Conservation (phyloP, 23 tunicate species). For the Pegea sp. region DNA sequence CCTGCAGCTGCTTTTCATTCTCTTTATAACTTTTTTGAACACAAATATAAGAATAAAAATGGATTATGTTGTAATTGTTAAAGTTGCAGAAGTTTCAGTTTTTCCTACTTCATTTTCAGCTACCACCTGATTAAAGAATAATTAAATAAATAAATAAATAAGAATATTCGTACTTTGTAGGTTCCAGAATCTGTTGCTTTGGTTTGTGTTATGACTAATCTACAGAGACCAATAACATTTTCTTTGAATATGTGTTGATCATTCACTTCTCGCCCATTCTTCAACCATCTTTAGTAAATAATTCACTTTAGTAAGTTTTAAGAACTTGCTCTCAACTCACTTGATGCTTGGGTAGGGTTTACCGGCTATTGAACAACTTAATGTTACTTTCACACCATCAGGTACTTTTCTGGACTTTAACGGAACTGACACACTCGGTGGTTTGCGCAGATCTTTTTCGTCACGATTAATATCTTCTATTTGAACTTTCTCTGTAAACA, state of each 20-base stretch:
- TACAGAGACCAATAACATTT: constrained; percentile 83
- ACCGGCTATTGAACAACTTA: constrained; percentile 82
- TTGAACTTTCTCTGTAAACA: constrained; percentile 28
- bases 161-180: constrained; percentile 71
- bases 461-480: constrained; percentile 58
- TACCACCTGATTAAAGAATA: too few relatives aligned
- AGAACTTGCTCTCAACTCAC: constrained; percentile 3
- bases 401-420: constrained; percentile 63
- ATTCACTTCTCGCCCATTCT: constrained; percentile 37
- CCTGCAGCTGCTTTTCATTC: too few relatives aligned
- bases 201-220: constrained; percentile 33
- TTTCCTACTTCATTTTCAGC: constrained; percentile 64
- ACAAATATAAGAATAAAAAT: too few relatives aligned
- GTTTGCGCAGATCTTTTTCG: constrained; percentile 65
- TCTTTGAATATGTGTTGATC: constrained; percentile 57
- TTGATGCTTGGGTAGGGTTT: constrained; percentile 54
- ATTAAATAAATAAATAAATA: too few relatives aligned
- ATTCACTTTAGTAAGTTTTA: neutral
- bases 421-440: constrained; percentile 64
- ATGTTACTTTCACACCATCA: constrained; percentile 76
- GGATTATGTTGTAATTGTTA: too few relatives aligned
- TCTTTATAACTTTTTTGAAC: too few relatives aligned
- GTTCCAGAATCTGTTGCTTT: constrained; percentile 44
- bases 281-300: constrained; percentile 41
- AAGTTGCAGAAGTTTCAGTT: constrained; percentile 50